Percentiles rank a stretch among this genome's conserved stretches.
Evolutionary conservation across 2,888 invertebrate genomes (phyloP).

Genomic region (Cosmopolites sordidus): DNA sequence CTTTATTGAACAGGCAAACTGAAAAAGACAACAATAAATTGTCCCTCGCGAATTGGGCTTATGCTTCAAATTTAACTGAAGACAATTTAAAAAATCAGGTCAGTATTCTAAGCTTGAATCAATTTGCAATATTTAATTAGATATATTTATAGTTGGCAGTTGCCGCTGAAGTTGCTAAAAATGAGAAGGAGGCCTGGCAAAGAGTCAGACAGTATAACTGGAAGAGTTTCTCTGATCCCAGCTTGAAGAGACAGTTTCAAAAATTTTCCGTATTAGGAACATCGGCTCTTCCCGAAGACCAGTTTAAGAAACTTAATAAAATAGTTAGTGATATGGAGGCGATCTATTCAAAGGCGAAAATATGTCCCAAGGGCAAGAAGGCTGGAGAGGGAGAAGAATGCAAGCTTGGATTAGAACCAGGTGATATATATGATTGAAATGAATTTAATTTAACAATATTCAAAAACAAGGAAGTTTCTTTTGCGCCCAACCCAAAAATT

Average conservation of each 20-base stretch:
- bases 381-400: constrained; percentile 60
- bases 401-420: constrained; percentile 69
- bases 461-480: no score
- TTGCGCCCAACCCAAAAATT: no score
- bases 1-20: constrained; percentile 58
- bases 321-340: constrained; percentile 69
- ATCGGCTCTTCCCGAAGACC: constrained; percentile 63
- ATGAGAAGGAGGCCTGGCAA: constrained; percentile 61
- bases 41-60: constrained; percentile 66
- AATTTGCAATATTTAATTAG: no score
- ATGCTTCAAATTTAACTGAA: constrained; percentile 72
- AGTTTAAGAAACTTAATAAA: constrained; percentile 58
- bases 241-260: constrained; percentile 70
- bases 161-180: constrained; percentile 49
- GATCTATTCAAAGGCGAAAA: constrained; percentile 72
- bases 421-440: constrained; percentile 48
- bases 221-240: constrained; percentile 65
- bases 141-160: constrained; percentile 42
- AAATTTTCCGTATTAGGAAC: constrained; percentile 59
- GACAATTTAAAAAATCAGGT: constrained; percentile 60
- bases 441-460: no score
- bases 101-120: no score
- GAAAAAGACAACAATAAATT: constrained; percentile 58
- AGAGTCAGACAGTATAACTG: constrained; percentile 53
- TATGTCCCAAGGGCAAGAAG: constrained; percentile 50